Evolutionary conservation across 2,888 invertebrate species (phyloP).

Genomic region (Sinentomon sp.): DNA sequence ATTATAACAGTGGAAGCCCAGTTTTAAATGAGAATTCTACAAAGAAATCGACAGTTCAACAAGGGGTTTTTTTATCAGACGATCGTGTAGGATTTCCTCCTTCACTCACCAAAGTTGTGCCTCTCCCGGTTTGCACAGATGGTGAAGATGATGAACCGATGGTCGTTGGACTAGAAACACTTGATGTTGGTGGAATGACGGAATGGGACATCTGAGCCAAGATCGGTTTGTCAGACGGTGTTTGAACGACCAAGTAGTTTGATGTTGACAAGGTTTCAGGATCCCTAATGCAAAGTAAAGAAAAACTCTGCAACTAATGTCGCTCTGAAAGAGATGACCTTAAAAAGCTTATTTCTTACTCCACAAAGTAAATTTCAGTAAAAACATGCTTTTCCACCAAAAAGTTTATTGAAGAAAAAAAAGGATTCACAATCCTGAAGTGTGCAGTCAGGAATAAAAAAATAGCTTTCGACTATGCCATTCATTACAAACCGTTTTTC

Average conservation of each 20-base stretch:
- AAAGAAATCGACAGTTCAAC: no score
- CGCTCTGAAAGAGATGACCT: constrained; percentile 5
- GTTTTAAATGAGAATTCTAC: constrained; percentile 6
- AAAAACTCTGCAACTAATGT: not conserved
- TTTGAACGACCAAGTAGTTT: constrained; percentile 74
- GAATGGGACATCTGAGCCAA: constrained; percentile 23
- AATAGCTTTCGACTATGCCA: no score
- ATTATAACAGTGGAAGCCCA: no score
- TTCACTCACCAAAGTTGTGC: constrained; percentile 58
- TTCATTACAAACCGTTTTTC: no score
- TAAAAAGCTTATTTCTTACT: no score
- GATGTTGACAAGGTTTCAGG: constrained; percentile 43
- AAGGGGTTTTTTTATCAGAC: not conserved
- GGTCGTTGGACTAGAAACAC: constrained; percentile 24
- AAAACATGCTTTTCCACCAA: not conserved
- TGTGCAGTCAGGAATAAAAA: no score
- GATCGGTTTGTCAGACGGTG: constrained; percentile 28
- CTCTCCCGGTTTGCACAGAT: constrained; percentile 54
- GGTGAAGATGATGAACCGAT: constrained; percentile 33
- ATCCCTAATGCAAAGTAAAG: constrained; percentile 24
- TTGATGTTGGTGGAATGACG: no score
- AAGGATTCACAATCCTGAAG: no score
- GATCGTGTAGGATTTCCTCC: no score
- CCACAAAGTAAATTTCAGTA: not conserved
- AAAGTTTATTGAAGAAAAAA: not conserved